These are phyloP conservation scores for Thumatha senex DNA, from an alignment of 2,888 invertebrate species.

Conservation along the genomic window DNA sequence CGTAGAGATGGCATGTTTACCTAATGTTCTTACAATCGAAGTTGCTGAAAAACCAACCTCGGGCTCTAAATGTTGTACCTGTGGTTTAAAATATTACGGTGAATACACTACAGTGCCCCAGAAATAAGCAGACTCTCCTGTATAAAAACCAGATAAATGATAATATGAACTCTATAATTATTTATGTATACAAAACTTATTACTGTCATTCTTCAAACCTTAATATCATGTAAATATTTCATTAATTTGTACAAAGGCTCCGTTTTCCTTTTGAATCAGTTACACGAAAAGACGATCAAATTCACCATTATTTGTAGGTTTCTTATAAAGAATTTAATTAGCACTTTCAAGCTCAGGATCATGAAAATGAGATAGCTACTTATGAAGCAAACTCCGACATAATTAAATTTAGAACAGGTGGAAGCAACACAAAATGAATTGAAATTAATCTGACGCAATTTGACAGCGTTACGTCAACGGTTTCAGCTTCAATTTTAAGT, in stretches of 20 bases:
- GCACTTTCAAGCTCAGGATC: constrained; percentile 48
- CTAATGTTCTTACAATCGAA: no score
- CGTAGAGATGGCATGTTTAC: no score
- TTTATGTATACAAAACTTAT: constrained; percentile 12
- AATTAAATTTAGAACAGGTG: constrained; percentile 80
- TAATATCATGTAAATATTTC: constrained; percentile 13
- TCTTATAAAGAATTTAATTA: constrained; percentile 68
- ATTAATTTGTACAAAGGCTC: constrained; percentile 16
- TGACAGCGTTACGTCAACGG: constrained; percentile 60
- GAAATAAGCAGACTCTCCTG: no score
- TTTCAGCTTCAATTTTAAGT: constrained; percentile 59
- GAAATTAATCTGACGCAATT: constrained; percentile 76
- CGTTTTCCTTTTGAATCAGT: constrained; percentile 11
- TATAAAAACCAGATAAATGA: background rate
- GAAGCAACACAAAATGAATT: constrained; percentile 72
- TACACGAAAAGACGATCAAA: constrained; percentile 17
- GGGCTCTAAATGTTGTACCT: no score
- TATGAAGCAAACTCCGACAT: constrained; percentile 63
- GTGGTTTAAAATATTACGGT: no score
- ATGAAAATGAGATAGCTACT: constrained; percentile 73
- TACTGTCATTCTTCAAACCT: constrained; percentile 1
- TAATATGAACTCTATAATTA: no score
- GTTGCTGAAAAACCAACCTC: no score
- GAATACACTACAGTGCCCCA: no score
- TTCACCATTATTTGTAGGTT: constrained; percentile 31